These are phyloP conservation scores for Erythrocebus patas DNA, from an alignment of 2,113 vertebrate species.

Conservation along the genomic window DNA sequence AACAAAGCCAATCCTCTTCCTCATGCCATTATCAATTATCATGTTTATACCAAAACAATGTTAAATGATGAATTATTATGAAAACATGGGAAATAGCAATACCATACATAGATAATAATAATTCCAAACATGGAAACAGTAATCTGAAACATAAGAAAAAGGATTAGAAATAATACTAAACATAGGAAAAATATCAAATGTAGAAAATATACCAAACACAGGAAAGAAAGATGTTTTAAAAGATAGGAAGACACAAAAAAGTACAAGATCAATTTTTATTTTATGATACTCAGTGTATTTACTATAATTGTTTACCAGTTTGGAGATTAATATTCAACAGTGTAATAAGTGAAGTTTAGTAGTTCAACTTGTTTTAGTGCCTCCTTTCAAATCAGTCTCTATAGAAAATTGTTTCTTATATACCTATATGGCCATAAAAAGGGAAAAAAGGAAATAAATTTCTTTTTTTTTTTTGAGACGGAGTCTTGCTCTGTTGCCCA, in stretches of 20 bases:
- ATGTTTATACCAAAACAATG: background rate
- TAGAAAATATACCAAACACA: background rate
- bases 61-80: background rate
- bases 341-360: background rate
- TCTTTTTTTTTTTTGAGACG: too few relatives aligned
- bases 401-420: background rate
- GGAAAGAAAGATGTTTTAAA: background rate
- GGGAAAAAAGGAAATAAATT: too few relatives aligned
- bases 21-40: background rate
- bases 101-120: background rate
- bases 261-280: background rate
- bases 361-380: background rate
- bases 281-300: background rate
- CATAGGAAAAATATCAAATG: background rate
- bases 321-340: background rate
- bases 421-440: background rate
- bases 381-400: constrained; percentile 25
- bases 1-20: background rate
- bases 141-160: background rate
- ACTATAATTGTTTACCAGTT: background rate
- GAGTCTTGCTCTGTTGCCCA: too few relatives aligned
- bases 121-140: background rate
- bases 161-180: background rate
- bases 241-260: background rate
- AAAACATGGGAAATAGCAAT: background rate